Conservation (phyloP, 2,797 vertebrate genomes). For the Thunnus albacares region DNA sequence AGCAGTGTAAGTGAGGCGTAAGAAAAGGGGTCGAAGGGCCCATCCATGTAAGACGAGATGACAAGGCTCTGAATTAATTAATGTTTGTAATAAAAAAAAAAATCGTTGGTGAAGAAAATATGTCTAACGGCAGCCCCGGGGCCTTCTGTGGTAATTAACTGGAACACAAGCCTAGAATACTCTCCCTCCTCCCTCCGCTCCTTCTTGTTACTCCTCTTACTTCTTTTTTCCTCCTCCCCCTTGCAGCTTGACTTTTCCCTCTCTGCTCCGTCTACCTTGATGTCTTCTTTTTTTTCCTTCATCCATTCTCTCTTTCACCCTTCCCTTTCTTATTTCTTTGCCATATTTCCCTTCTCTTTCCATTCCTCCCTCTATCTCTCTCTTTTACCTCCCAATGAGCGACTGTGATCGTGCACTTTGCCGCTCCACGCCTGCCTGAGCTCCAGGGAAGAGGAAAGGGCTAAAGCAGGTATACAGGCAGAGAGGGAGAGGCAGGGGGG, state of each 20-base stretch:
- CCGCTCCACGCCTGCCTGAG: slow-evolving; percentile 55
- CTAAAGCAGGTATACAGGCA: slow-evolving; percentile 52
- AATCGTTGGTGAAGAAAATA: slow-evolving; percentile 82
- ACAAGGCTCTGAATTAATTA: slow-evolving; percentile 87
- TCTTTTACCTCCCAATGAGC: slow-evolving; percentile 66
- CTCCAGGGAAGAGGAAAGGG: slow-evolving; percentile 65
- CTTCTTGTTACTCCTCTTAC: slow-evolving; percentile 40
- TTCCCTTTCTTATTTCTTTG: background rate
- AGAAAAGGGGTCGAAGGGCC: slow-evolving; percentile 82
- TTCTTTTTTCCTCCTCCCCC: slow-evolving; percentile 22
- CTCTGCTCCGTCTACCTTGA: slow-evolving; percentile 62
- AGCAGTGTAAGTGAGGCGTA: slow-evolving; percentile 80
- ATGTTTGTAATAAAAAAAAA: slow-evolving; percentile 83
- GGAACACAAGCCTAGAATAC: slow-evolving; percentile 82
- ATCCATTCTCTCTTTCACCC: slow-evolving; percentile 44
- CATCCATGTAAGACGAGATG: slow-evolving; percentile 84
- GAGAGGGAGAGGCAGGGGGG: slow-evolving; percentile 30
- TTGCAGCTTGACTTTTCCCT: slow-evolving; percentile 65
- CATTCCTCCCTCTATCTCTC: background rate
- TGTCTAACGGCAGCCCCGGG: slow-evolving; percentile 84
- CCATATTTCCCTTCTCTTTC: background rate
- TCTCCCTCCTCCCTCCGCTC: slow-evolving; percentile 55
- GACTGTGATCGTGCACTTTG: slow-evolving; percentile 77
- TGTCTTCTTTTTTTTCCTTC: slow-evolving; percentile 44
- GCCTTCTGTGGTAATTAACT: slow-evolving; percentile 84